Evolutionary conservation across 2,797 vertebrate genomes (phyloP).

Genomic region (Synaphobranchus kaupii): DNA sequence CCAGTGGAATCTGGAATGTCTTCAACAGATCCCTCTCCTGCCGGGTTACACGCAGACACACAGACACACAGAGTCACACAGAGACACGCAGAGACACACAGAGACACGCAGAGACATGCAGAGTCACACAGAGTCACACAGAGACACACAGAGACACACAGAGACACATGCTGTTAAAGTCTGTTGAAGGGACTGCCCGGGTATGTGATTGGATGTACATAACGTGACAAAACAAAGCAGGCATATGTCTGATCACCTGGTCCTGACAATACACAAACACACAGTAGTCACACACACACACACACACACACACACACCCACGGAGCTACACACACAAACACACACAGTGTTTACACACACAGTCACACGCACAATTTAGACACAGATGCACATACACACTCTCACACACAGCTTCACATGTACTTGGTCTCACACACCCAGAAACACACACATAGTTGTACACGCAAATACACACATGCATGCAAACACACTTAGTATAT

Average conservation of each 20-base stretch:
- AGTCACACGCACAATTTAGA: too few species aligned
- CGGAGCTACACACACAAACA: neutral
- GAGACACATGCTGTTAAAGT: too few species aligned
- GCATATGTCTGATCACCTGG: too few species aligned
- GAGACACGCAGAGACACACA: neutral
- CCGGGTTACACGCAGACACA: neutral
- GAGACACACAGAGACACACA: too few species aligned
- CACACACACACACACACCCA: neutral
- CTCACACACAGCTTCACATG: conserved; percentile 4
- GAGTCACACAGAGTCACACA: too few species aligned
- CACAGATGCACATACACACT: neutral
- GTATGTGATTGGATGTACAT: too few species aligned
- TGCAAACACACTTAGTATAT: neutral
- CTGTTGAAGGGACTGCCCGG: neutral
- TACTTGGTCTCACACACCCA: neutral
- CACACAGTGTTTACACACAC: neutral
- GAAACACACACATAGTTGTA: neutral
- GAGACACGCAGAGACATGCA: neutral
- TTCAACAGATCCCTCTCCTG: conserved; percentile 91
- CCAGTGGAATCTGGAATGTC: conserved; percentile 87
- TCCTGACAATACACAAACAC: neutral
- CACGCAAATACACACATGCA: neutral
- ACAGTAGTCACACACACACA: neutral
- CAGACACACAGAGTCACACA: neutral
- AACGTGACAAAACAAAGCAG: too few species aligned